phyloP scores from a whole-genome alignment of 2,888 invertebrate genomes.

The Ariolimax columbianus region DNA sequence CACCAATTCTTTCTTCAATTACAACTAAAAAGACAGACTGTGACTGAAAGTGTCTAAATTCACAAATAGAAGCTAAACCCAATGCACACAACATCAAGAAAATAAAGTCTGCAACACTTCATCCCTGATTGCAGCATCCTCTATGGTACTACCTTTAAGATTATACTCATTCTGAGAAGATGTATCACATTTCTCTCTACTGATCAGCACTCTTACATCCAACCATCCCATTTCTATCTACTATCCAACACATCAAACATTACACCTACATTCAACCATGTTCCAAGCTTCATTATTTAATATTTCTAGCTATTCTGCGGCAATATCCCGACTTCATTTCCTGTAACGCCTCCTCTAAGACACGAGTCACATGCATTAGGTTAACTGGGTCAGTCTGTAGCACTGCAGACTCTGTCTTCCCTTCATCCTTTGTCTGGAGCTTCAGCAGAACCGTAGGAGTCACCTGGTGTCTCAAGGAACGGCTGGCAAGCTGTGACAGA shows the following conservation, averaged over 20 bases:
- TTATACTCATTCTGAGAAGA: too few relatives aligned
- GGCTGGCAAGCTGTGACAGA: slow-evolving; percentile 72
- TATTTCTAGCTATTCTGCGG: slow-evolving; percentile 78
- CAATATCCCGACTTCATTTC: slow-evolving; percentile 83
- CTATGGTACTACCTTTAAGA: too few relatives aligned
- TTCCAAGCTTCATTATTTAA: slow-evolving; percentile 63
- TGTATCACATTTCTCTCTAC: too few relatives aligned
- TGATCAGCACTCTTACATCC: too few relatives aligned
- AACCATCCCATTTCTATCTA: not conserved
- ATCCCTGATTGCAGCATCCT: too few relatives aligned
- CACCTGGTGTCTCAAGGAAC: slow-evolving; percentile 72
- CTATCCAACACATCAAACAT: not conserved
- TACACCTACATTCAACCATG: not conserved
- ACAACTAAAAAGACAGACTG: too few relatives aligned
- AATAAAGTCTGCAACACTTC: too few relatives aligned
- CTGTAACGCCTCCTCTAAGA: slow-evolving; percentile 83
- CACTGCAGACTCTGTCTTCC: slow-evolving; percentile 63
- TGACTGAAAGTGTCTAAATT: too few relatives aligned
- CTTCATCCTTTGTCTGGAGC: slow-evolving; percentile 70
- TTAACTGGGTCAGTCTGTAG: slow-evolving; percentile 83
- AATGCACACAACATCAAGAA: too few relatives aligned
- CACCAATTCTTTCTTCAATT: too few relatives aligned
- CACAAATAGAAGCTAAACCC: too few relatives aligned
- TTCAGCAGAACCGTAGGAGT: slow-evolving; percentile 72
- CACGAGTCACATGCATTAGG: slow-evolving; percentile 83